phyloP scores from a whole-genome alignment of 2,113 vertebrate genomes.

The Neoarius graeffei region DNA sequence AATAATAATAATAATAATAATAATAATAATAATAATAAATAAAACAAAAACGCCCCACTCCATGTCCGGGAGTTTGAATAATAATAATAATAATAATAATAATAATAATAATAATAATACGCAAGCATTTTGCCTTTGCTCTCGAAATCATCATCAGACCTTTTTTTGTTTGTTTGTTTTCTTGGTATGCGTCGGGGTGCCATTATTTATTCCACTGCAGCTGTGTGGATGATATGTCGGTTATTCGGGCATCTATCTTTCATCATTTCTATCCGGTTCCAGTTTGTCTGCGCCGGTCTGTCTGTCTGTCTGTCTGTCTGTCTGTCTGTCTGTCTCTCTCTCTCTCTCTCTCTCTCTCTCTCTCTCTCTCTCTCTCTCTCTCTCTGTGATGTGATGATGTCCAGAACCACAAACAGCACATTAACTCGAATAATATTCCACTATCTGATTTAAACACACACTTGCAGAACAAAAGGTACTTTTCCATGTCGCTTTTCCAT shows the following conservation, averaged over 20 bases:
- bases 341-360: no score
- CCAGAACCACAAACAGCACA: conserved; percentile 4
- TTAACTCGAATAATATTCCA: not conserved
- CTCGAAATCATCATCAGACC: not conserved
- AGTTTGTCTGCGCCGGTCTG: conserved; percentile 1
- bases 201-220: conserved; percentile 1
- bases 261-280: conserved; percentile 6
- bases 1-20: not conserved
- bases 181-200: conserved; percentile 2
- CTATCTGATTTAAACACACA: no score
- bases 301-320: not conserved
- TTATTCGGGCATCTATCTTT: not conserved
- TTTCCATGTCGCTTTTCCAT: no score
- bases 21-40: no score
- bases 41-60: not conserved
- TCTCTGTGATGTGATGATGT: not conserved
- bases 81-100: not conserved
- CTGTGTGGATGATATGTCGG: not conserved
- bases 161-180: not conserved
- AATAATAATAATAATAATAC: no score
- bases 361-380: no score
- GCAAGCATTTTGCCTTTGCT: not conserved
- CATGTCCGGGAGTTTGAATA: not conserved
- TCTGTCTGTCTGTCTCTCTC: not conserved
- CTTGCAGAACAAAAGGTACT: no score